A percentile compares a stretch with the other conserved stretches of the same genome.
Evolutionary conservation across 2,888 invertebrate genomes (phyloP).

Genomic region (Ariolimax columbianus): DNA sequence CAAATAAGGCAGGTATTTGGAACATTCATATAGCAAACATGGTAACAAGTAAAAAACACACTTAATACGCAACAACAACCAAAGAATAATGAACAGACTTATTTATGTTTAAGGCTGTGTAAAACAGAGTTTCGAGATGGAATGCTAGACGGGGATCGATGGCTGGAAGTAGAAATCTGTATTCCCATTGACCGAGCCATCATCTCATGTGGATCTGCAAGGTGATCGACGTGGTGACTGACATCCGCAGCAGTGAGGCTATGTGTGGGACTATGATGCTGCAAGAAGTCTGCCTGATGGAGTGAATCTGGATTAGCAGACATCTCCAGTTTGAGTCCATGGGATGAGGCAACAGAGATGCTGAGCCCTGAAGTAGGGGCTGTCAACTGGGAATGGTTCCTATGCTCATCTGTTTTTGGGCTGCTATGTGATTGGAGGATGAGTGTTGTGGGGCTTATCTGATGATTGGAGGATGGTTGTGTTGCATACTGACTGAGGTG

Average conservation of each 20-base stretch:
- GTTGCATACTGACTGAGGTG: constrained; percentile 31
- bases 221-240: constrained; percentile 34
- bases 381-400: constrained; percentile 23
- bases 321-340: constrained; percentile 31
- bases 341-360: background rate
- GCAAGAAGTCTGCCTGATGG: constrained; percentile 29
- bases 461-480: constrained; percentile 27
- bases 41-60: constrained; percentile 1
- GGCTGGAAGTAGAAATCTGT: constrained; percentile 13
- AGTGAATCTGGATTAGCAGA: constrained; percentile 7
- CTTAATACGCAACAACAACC: background rate
- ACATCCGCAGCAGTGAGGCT: constrained; percentile 17
- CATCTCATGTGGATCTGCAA: constrained; percentile 30
- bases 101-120: constrained; percentile 35
- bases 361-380: constrained; percentile 6
- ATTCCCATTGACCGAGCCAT: constrained; percentile 1
- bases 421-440: constrained; percentile 39
- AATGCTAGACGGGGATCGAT: constrained; percentile 23
- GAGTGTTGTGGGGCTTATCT: constrained; percentile 32
- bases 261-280: constrained; percentile 36
- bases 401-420: constrained; percentile 30
- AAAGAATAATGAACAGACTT: background rate
- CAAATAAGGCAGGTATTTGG: constrained; percentile 5
- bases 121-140: constrained; percentile 33
- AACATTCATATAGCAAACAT: background rate